A percentile compares a stretch with the other conserved stretches of the same genome.
phyloP scores from a whole-genome alignment of 2,888 invertebrate species.

The Neoaliturus tenellus region DNA sequence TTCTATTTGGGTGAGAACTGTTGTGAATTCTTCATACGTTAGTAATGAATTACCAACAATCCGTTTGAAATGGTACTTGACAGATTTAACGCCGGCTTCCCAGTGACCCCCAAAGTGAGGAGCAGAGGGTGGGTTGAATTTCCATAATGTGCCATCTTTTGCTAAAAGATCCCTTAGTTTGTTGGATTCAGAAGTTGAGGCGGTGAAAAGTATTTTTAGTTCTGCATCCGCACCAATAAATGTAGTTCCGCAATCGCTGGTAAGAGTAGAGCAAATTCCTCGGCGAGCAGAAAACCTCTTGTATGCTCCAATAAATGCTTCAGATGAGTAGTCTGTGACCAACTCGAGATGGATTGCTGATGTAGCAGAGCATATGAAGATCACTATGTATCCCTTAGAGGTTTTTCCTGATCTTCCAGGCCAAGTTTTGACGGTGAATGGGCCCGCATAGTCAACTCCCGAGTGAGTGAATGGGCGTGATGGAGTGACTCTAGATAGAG shows the following conservation, averaged over 20 bases:
- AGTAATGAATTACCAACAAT: slow-evolving; percentile 64
- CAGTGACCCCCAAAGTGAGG: slow-evolving; percentile 70
- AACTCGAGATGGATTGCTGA: background rate
- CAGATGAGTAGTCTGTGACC: background rate
- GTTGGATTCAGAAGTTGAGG: background rate
- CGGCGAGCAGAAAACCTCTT: slow-evolving; percentile 66
- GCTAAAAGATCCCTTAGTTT: background rate
- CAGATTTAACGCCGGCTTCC: slow-evolving; percentile 69
- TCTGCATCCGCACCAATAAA: slow-evolving; percentile 67
- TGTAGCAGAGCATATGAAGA: background rate
- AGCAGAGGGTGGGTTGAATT: slow-evolving; percentile 69
- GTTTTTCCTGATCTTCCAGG: slow-evolving; percentile 44
- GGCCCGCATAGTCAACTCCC: slow-evolving; percentile 63
- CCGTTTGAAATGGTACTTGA: slow-evolving; percentile 68
- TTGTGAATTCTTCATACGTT: slow-evolving; percentile 69
- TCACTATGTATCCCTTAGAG: background rate
- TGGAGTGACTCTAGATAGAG: background rate
- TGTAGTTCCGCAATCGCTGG: slow-evolving; percentile 69
- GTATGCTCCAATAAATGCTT: background rate
- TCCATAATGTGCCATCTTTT: slow-evolving; percentile 66
- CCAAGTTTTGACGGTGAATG: slow-evolving; percentile 54
- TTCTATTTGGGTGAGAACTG: slow-evolving; percentile 50
- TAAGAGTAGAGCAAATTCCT: slow-evolving; percentile 64
- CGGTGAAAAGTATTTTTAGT: slow-evolving; percentile 53
- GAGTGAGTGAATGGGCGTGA: background rate